Evolutionary conservation across 2,113 vertebrate species (phyloP).

Genomic region (Xenopus borealis): DNA sequence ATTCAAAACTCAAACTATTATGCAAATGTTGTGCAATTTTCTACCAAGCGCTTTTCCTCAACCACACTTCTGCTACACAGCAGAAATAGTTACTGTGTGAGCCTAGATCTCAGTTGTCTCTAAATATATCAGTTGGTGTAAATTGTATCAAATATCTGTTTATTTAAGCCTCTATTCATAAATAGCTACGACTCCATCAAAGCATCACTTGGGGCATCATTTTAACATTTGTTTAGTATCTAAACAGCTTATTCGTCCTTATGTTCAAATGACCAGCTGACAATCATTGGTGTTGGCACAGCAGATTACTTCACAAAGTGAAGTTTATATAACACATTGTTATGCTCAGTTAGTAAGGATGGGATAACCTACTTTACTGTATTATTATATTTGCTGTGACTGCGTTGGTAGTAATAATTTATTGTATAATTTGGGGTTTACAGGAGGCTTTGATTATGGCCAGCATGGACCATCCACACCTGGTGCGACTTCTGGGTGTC

Average conservation of each 20-base stretch:
- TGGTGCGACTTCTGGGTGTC: slow-evolving; percentile 90
- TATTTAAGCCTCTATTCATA: too few relatives aligned
- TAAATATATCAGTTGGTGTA: too few relatives aligned
- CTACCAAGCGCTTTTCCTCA: slow-evolving; percentile 26
- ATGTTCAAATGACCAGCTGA: too few relatives aligned
- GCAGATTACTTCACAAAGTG: too few relatives aligned
- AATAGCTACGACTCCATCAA: too few relatives aligned
- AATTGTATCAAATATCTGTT: too few relatives aligned
- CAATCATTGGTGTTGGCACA: too few relatives aligned
- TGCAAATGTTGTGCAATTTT: slow-evolving; percentile 74
- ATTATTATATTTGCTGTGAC: not conserved
- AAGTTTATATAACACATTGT: not conserved
- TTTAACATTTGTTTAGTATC: too few relatives aligned
- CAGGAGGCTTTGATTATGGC: slow-evolving; percentile 99
- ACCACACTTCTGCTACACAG: not conserved
- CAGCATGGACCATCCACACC: slow-evolving; percentile 95
- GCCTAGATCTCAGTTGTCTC: too few relatives aligned
- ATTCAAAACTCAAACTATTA: slow-evolving; percentile 60
- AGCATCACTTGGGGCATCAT: too few relatives aligned
- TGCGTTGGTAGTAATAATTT: not conserved
- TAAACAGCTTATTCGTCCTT: too few relatives aligned
- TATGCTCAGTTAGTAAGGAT: not conserved
- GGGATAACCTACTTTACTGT: not conserved
- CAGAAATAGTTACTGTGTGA: not conserved
- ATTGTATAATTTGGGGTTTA: slow-evolving; percentile 45